Evolutionary conservation across 2,888 invertebrate genomes (phyloP).

Genomic region (Ochlodes sylvanus): DNA sequence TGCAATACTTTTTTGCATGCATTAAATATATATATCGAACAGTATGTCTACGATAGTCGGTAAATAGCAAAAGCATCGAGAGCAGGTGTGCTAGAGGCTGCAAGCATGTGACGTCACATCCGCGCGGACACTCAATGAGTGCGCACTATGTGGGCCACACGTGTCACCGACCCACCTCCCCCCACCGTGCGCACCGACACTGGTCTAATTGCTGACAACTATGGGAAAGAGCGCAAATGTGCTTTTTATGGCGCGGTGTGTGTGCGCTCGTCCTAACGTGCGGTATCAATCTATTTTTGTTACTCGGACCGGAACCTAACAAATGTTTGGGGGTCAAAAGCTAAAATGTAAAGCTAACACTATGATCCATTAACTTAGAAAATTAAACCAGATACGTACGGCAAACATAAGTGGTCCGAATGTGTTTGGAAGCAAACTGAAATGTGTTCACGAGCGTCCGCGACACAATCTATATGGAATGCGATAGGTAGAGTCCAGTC

Average conservation of each 20-base stretch:
- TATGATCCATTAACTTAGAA: neutral
- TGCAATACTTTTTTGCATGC: neutral
- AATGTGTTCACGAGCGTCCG: no score
- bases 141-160: slow-evolving; percentile 80
- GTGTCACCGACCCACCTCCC: slow-evolving; percentile 61
- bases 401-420: no score
- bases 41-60: slow-evolving; percentile 4
- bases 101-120: slow-evolving; percentile 72
- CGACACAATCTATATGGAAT: no score
- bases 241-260: slow-evolving; percentile 69
- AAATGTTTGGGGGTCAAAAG: neutral
- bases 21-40: neutral
- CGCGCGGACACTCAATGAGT: slow-evolving; percentile 69
- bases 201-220: slow-evolving; percentile 80
- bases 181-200: slow-evolving; percentile 60
- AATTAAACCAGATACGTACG: neutral
- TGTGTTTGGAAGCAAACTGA: no score
- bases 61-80: slow-evolving; percentile 44
- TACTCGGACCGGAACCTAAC: slow-evolving; percentile 4
- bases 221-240: slow-evolving; percentile 80
- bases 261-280: slow-evolving; percentile 68
- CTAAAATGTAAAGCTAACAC: neutral
- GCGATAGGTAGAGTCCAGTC: no score
- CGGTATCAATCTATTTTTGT: neutral
- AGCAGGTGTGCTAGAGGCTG: slow-evolving; percentile 67